Base-by-base conservation (phyloP, 2,888 invertebrate species). In the Entomobrya multifasciata region DNA sequence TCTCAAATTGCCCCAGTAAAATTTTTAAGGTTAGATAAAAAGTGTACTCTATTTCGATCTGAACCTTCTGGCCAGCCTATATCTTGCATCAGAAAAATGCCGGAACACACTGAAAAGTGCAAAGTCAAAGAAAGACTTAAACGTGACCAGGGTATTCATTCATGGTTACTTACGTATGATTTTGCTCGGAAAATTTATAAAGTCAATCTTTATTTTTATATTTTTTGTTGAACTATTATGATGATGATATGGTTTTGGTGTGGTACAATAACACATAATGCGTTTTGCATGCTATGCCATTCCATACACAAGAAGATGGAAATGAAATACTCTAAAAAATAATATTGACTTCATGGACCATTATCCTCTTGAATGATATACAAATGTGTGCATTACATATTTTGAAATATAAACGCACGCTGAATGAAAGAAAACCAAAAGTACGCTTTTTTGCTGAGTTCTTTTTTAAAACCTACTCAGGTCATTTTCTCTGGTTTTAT, bases 161-260 rank as follows among this genome's bases (percentile, higher is more conserved):
- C 82, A 74, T 62, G 80, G 70, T 55, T 81, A n/a, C n/a, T n/a
- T n/a, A n/a, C n/a, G n/a, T n/a, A n/a, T n/a, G n/a, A 41, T 80
- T 88, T 89, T 80, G 87, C 74, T 83, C 72, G 89, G 85, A 87
- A 90, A 89, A 88, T 88, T 89, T 83, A 78, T 85, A 89, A 89
- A 89, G 90, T 90, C 89, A 90, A 90, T 88, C 88, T 90, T 89
- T 89, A 74, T 76, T 77, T 90, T 77, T 70, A 30, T 30, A 79
- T 55, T 81, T 27, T 49, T 72, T 72, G 72, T 72, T 72, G 72
- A 49, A 25, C 17, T 72, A 72, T n/a, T n/a, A n/a, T n/a, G n/a
- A n/a, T n/a, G n/a, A n/a, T n/a, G n/a, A n/a, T n/a, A n/a, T 11
- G 27, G n/a, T 15, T 13, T 3, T n/a, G n/a, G n/a, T n/a, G 49